phyloP scores from a whole-genome alignment of 2,113 vertebrate genomes.

The Pongo pygmaeus region DNA sequence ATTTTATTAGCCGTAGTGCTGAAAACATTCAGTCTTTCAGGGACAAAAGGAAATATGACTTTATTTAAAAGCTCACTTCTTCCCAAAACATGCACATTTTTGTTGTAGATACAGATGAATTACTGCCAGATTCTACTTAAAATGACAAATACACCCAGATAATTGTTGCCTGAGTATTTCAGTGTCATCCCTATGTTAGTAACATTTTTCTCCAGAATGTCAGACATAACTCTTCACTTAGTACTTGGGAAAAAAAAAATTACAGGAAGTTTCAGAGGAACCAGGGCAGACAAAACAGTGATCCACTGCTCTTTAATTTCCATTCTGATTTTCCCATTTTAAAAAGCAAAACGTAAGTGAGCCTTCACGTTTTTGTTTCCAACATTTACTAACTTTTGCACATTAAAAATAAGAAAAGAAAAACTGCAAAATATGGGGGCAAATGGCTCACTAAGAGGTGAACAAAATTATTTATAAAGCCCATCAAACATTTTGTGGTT shows the following conservation, averaged over 20 bases:
- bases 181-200: not conserved
- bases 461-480: not conserved
- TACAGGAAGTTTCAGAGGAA: not conserved
- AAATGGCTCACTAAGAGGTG: not conserved
- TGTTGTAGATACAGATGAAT: not conserved
- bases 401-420: not conserved
- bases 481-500: not conserved
- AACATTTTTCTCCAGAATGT: not conserved
- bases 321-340: not conserved
- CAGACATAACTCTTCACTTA: not conserved
- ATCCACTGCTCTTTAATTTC: not conserved
- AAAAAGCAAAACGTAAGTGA: not conserved
- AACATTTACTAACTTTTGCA: not conserved
- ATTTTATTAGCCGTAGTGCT: not conserved
- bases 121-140: not conserved
- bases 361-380: not conserved
- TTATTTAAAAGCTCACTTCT: slow-evolving; percentile 50
- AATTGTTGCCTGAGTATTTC: not conserved
- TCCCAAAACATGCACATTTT: not conserved
- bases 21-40: slow-evolving; percentile 9
- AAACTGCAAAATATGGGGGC: not conserved
- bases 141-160: not conserved
- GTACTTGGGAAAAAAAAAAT: not conserved
- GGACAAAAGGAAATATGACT: slow-evolving; percentile 7
- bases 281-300: not conserved